Evolutionary conservation across 1,140 invertebrate species (phyloP).

Genomic region (Colletes gigas): DNA sequence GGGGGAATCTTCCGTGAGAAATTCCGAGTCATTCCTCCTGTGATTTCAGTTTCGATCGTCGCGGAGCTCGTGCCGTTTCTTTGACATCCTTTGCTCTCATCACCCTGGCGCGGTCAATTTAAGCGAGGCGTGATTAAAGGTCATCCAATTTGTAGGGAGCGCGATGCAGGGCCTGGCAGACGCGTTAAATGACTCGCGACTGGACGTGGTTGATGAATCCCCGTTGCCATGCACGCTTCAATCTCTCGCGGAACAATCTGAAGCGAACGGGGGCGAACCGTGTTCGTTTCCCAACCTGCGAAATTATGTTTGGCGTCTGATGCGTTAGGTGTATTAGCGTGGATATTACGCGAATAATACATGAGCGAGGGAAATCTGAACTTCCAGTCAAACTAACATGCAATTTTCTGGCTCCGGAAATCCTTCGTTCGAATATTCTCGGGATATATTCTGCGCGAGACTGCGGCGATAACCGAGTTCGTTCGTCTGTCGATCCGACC

Average conservation of each 20-base stretch:
- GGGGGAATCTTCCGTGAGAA: no score
- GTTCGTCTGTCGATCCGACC: not conserved
- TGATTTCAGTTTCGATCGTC: not conserved
- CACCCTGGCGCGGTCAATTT: slow-evolving; percentile 13
- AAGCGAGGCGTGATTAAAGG: slow-evolving; percentile 40
- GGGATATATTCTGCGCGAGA: not conserved
- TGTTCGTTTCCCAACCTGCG: not conserved
- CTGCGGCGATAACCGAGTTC: not conserved
- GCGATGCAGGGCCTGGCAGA: not conserved
- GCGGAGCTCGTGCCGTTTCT: not conserved
- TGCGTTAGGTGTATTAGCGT: not conserved
- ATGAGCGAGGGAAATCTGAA: not conserved
- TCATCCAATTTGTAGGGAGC: slow-evolving; percentile 10
- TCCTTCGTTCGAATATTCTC: slow-evolving; percentile 8
- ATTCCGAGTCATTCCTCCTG: not conserved
- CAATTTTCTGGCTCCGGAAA: not conserved
- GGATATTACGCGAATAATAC: slow-evolving; percentile 1
- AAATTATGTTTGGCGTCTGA: slow-evolving; percentile 2
- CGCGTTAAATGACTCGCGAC: slow-evolving; percentile 3
- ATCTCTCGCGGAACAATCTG: not conserved
- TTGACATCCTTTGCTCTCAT: slow-evolving; percentile 8
- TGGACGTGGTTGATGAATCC: not conserved
- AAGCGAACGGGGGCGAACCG: not conserved
- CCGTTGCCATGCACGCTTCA: not conserved
- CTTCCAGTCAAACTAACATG: not conserved